Evolutionary conservation across 2,888 invertebrate species (phyloP).

Genomic region (Monochamus alternatus): DNA sequence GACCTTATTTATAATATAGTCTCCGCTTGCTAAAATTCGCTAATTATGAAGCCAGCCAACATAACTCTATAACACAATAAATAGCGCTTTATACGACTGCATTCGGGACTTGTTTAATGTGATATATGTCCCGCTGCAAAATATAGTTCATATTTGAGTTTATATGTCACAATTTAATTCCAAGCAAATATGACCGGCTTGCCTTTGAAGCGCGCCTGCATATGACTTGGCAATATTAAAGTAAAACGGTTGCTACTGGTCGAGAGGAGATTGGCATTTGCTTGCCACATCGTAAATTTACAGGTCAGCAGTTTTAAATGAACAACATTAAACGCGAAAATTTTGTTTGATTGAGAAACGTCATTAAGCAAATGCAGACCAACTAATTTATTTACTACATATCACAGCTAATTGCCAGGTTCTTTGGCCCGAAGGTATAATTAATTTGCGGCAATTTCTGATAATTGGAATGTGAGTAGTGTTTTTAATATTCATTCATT

Average conservation of each 20-base stretch:
- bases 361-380: neutral
- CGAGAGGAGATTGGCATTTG: neutral
- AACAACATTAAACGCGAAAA: neutral
- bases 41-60: no score
- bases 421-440: no score
- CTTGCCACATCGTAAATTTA: neutral
- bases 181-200: conserved; percentile 12
- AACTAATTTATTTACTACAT: neutral
- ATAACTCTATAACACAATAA: neutral
- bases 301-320: conserved; percentile 14
- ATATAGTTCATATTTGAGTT: neutral
- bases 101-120: neutral
- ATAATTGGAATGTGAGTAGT: no score
- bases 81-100: neutral
- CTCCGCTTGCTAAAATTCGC: no score
- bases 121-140: conserved; percentile 3
- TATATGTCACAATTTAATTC: conserved; percentile 16
- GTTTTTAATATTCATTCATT: no score
- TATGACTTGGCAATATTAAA: conserved; percentile 31
- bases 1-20: no score
- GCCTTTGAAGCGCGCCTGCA: conserved; percentile 28
- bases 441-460: no score
- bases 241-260: conserved; percentile 18
- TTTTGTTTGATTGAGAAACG: conserved; percentile 14
- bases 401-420: neutral